Evolutionary conservation across 2,797 vertebrate genomes (phyloP), one percentile per base, ranked within the genome.

Genomic region (Catostomus latipinnis): DNA sequence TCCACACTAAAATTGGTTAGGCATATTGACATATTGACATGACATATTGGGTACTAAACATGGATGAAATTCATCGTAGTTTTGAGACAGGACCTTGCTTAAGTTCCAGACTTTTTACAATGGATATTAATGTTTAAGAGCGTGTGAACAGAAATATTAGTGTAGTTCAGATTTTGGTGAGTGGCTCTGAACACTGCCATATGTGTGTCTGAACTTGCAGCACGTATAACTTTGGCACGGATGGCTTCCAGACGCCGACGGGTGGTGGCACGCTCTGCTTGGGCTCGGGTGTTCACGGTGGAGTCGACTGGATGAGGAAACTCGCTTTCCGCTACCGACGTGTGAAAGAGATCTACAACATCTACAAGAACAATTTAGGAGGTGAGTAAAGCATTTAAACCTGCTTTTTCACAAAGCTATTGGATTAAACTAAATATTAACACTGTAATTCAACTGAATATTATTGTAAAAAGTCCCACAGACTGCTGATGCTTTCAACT

Each of bases 271-370:
- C 92, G 82, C 94, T 99, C 85, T 99, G 98, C 81, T 92, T 99
- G 88, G 97, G 97, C 81, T 96, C 98, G 0, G 98, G 98, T 0
- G 97, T 99, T 45, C 97, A 99, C 0, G 98, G 98, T 1, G 97
- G 98, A 7, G 97, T 98, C 53, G 98, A 99, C 95, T 99, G 98
- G 98, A 99, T 99, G 98, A 96, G 98, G 91, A 99, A 99, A 82
- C 93, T 99, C 82, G 98, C 98, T 68, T 99, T 99, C 90, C 96
- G 98, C 91, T 99, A 99, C 93, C 96, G 98, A 34, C 90, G 98
- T 58, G 98, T 99, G 86, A 99, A 99, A 88, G 98, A 99, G 91
- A 96, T 97, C 93, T 99, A 99, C 94, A 98, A 96, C 94, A 96
- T 95, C 54, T 99, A 98, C 93, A 97, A 95, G 89, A 98, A 97